Evolutionary conservation across 2,113 vertebrate genomes (phyloP), one percentile per base, ranked within the genome.

Genomic region (Semicossyphus pulcher): DNA sequence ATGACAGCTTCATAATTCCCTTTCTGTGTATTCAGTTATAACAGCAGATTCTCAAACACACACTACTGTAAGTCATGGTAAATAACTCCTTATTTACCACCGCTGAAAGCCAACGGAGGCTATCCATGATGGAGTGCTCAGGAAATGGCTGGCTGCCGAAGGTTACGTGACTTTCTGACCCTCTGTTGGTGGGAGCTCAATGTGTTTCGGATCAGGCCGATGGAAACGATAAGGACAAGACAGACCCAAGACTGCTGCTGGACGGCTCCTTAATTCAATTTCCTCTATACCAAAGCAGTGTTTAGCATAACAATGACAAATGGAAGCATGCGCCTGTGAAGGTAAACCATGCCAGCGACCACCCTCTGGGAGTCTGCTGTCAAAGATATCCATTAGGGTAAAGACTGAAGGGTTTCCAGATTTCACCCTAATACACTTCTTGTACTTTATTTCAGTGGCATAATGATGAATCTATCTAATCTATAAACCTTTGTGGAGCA

Each of bases 231-330:
- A 87, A 86, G 58, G 75, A 84, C 72, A 82, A 83, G 70, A 75
- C 83, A 78, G 80, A 73, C 45, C 2, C 32, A 67, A 57, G 80
- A 76, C 76, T 61, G 77, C 74, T 36, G 75, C 81, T 82, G 78
- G 73, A 82, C 16, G 12, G 63, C 66, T 78, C 69, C 72, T 70
- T 89, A 81, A 91, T 84, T 90, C 48, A 80, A 91, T 91, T 90
- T 87, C 86, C 87, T 75, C 64, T 65, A 7, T 76, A 83, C 83
- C 83, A 80, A 88, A 81, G 80, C 72, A 66, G 72, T 83, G 84
- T 91, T 92, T 85, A 88, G 85, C 88, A 91, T 85, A 90, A 91
- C 89, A 90, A 86, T 87, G 85, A 89, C 86, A 84, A 81, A 87
- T 88, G 74, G 71, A 83, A 80, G 81, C 59, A 42, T 70, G 58